Evolutionary conservation across 2,113 vertebrate genomes (phyloP).

Genomic region (Salminus brasiliensis): DNA sequence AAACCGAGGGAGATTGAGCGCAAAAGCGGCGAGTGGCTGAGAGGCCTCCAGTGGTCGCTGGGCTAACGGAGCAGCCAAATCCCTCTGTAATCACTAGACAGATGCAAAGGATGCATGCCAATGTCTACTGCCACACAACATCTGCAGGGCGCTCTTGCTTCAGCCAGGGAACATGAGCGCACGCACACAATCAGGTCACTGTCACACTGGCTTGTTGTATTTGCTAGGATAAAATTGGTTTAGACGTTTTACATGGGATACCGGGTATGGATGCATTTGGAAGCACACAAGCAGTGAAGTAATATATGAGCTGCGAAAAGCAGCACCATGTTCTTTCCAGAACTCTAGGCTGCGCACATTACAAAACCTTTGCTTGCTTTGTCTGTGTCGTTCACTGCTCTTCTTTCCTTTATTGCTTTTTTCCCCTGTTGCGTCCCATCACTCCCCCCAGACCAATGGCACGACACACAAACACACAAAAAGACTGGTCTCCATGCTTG

Average conservation of each 20-base stretch:
- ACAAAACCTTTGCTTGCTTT: background rate
- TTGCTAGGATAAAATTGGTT: background rate
- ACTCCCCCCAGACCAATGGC: conserved; percentile 7
- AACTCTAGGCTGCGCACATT: background rate
- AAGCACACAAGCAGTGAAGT: background rate
- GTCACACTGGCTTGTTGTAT: conserved; percentile 6
- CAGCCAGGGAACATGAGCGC: conserved; percentile 30
- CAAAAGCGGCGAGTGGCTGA: background rate
- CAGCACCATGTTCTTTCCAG: background rate
- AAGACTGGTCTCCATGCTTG: conserved; percentile 21
- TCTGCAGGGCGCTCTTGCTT: conserved; percentile 31
- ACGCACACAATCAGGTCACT: conserved; percentile 7
- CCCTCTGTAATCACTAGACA: conserved; percentile 35
- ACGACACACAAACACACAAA: conserved; percentile 27
- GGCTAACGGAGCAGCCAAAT: conserved; percentile 33
- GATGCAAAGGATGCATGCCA: conserved; percentile 31
- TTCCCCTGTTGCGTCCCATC: conserved; percentile 14
- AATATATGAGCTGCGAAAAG: background rate
- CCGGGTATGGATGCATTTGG: background rate
- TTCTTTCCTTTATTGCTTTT: background rate
- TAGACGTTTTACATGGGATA: background rate
- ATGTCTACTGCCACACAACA: conserved; percentile 42
- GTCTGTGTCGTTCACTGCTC: background rate
- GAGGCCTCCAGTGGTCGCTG: conserved; percentile 5
- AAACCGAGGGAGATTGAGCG: background rate